Base-by-base conservation (phyloP, 2,113 vertebrate species). In the Melanerpes formicivorus region DNA sequence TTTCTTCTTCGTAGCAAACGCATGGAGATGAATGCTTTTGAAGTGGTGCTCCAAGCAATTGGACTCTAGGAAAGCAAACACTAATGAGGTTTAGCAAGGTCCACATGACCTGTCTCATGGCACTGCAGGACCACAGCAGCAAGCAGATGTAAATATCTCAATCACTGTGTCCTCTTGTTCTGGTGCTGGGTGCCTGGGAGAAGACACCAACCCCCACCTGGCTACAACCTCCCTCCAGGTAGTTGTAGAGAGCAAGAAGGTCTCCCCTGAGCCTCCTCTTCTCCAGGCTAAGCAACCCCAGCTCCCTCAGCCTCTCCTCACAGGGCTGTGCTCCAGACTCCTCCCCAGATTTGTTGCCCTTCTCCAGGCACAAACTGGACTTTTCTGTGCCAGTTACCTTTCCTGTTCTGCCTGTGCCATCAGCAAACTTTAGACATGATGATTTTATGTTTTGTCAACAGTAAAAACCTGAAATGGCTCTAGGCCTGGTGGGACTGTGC, bases 401-500 rank as follows among this genome's bases (percentile, higher is more conserved):
- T 52, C 87, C 91, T 40, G 18, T 26, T 23, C 2, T 11, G 42
- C n/a, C 67, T 27, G 18, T 19, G 21, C 48, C 63, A 8, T 30
- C 19, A 52, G 26, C n/a, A 71, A 46, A 21, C 9, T 40, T 56
- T 7, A 67, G 18, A 19, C 26, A 3, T 15, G 27, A 42, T 7
- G 15, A 48, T 34, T 46, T 79, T 52, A 2, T n/a, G 7, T 46
- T 58, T 71, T 54, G 13, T 25, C 40, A 54, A 30, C 48, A 14
- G 29, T 18, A 50, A 50, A 58, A 64, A 18, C 15, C 21, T 22
- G 4, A 16, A 58, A 26, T 6, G 6, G 18, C 16, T 52, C 25
- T 1, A 3, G 25, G 11, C 7, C 23, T 11, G 42, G 12, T 1
- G 1, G 78, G 56, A n/a, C 32, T 3, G 15, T 8, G 1, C 22